Base-by-base conservation (phyloP, 2,888 invertebrate species). In the Dicyrtomina minuta region DNA sequence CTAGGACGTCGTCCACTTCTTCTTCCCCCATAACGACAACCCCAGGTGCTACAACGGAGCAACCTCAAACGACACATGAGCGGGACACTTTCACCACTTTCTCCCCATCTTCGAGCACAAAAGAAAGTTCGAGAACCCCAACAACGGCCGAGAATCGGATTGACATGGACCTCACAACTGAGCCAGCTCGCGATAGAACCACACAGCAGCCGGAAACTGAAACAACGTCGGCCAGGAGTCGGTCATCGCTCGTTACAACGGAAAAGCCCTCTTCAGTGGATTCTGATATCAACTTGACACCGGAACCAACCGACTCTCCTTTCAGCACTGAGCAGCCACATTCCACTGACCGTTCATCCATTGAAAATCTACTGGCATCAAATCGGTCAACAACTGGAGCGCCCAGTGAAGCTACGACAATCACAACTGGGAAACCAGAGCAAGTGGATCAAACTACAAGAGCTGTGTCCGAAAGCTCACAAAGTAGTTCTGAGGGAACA, bases 321-420 rank as follows among this genome's bases (percentile, higher is more conserved):
- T 49, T 49, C 49, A 2, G 8, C 17, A n/a, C 46, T 15, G 49
- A n/a, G 22, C 49, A 22, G 56, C 66, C 58, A 58, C 61, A 49
- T 8, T 33, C 33, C 3, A 33, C 33, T 3, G 33, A 33, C 8
- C 33, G 33, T 3, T 3, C 33, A 5, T 33, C 33, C 33, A 33
- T 33, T 33, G 33, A 33, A 66, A 41, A 62, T 66, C 70, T 41
- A 3, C 33, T 5, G 8, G 24, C 8, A 2, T 24, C n/a, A 58
- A 24, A 59, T 26, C 59, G 53, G 77, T 77, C 77, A 17, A 79
- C 78, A 70, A 78, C 59, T n/a, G 1, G 17, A 1, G 8, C 8
- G 22, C 41, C 59, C 1, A 24, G 1, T 27, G 58, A 24, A 26
- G 17, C 27, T n/a, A 26, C 58, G 26, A 58, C 58, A 24, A 58